phyloP scores from a whole-genome alignment of 1,140 invertebrate species.

The Danaus melanippus region DNA sequence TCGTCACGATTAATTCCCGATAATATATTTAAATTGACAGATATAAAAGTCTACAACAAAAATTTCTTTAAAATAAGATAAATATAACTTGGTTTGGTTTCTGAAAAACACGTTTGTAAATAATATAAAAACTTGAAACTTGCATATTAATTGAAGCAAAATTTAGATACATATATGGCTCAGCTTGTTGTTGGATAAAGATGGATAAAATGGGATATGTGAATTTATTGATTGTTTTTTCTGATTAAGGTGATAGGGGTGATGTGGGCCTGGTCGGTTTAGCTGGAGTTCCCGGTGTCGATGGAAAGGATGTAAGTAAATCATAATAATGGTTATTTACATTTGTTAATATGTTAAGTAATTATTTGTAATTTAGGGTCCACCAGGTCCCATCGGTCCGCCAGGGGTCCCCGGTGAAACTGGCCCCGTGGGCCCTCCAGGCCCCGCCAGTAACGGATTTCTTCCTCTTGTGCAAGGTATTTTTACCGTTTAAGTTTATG shows the following conservation, averaged over 20 bases:
- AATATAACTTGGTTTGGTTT: too few species aligned
- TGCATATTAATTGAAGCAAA: too few species aligned
- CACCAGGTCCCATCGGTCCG: conserved; percentile 33
- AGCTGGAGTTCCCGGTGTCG: conserved; percentile 36
- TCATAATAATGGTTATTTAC: neutral
- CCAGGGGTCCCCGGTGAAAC: conserved; percentile 31
- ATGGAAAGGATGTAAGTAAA: conserved; percentile 47
- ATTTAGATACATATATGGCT: too few species aligned
- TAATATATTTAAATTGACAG: too few species aligned
- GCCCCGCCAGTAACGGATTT: conserved; percentile 34
- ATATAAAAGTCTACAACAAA: too few species aligned
- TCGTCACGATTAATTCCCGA: too few species aligned
- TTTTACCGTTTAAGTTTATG: conserved; percentile 8
- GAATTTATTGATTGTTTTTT: neutral
- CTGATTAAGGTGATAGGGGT: conserved; percentile 38
- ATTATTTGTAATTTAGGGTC: conserved; percentile 27
- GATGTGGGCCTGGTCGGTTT: conserved; percentile 41
- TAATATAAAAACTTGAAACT: too few species aligned
- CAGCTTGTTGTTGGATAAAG: too few species aligned
- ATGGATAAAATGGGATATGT: too few species aligned
- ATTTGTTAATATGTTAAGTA: conserved; percentile 4
- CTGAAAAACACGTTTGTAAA: too few species aligned
- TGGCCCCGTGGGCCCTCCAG: conserved; percentile 35
- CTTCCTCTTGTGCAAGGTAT: conserved; percentile 36
- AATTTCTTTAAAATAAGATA: too few species aligned